Percentiles rank a stretch among this genome's conserved stretches.
Evolutionary conservation across 2,888 invertebrate genomes (phyloP).

Genomic region (Heliconius ethilla): DNA sequence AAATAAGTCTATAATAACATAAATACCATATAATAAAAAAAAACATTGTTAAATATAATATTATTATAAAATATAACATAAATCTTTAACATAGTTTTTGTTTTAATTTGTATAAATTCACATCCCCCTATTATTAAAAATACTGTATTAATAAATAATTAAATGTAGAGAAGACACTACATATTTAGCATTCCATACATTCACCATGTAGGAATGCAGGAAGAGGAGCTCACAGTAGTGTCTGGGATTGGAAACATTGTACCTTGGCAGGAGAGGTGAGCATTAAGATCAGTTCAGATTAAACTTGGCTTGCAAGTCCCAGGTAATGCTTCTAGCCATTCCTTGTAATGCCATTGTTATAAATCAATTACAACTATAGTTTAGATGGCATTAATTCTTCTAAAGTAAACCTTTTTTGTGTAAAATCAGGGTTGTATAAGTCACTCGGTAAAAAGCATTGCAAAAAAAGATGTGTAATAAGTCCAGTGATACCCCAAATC

Average conservation of each 20-base stretch:
- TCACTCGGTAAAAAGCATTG: slow-evolving; percentile 61
- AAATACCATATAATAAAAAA: neutral
- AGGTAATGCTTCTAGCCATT: no score
- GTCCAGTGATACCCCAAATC: slow-evolving; percentile 91
- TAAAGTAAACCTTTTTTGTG: slow-evolving; percentile 56
- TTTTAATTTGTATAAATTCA: no score
- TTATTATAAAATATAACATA: neutral
- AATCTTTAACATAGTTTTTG: no score
- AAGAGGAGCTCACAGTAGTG: no score
- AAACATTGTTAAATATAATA: neutral
- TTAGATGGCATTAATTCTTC: slow-evolving; percentile 66
- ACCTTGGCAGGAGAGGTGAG: no score
- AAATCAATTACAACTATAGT: slow-evolving; percentile 46
- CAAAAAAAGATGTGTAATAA: slow-evolving; percentile 87
- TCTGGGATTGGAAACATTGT: no score
- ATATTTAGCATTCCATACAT: no score
- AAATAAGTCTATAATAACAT: neutral
- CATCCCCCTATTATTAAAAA: neutral
- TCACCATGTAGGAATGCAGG: no score
- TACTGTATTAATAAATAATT: neutral
- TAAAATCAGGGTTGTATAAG: slow-evolving; percentile 61
- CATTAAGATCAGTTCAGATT: no score
- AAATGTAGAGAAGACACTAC: no score
- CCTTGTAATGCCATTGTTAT: no score
- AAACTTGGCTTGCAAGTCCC: no score